These are phyloP conservation scores for Gymnopithys bicolor DNA, from an alignment of 2,797 vertebrate species.

Conservation along the genomic window DNA sequence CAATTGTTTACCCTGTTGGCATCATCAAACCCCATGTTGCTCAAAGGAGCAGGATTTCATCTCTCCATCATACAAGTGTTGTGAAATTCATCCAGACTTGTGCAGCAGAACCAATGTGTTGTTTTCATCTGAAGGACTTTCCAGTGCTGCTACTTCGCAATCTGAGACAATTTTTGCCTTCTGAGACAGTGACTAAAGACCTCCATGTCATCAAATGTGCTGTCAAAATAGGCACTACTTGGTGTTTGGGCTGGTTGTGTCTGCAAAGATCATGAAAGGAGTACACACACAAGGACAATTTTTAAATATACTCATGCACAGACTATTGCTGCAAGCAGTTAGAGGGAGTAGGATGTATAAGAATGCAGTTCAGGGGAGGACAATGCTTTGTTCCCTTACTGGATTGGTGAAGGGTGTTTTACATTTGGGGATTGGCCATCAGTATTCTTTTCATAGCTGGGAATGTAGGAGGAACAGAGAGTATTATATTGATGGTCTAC, in stretches of 20 bases:
- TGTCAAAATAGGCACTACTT: not conserved
- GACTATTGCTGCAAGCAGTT: not conserved
- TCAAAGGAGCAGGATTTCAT: not conserved
- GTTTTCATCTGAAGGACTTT: not conserved
- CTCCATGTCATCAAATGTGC: not conserved
- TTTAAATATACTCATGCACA: fast-evolving
- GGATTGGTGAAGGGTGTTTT: not conserved
- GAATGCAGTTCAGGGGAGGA: not conserved
- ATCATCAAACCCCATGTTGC: fast-evolving
- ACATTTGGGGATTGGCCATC: not conserved
- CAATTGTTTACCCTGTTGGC: not conserved
- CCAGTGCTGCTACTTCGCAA: not conserved
- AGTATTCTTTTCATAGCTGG: not conserved
- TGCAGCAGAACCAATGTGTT: not conserved
- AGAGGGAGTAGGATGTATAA: not conserved
- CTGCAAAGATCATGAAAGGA: not conserved
- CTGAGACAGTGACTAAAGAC: not conserved
- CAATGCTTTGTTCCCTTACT: not conserved
- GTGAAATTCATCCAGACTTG: not conserved
- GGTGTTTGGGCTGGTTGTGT: not conserved
- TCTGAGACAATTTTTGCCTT: not conserved
- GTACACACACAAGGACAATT: not conserved
- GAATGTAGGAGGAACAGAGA: not conserved
- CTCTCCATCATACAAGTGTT: fast-evolving
- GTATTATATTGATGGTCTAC: not conserved